Evolutionary conservation across 2,113 vertebrate genomes (phyloP), one percentile per base, ranked within the genome.

Genomic region (Gambusia affinis): DNA sequence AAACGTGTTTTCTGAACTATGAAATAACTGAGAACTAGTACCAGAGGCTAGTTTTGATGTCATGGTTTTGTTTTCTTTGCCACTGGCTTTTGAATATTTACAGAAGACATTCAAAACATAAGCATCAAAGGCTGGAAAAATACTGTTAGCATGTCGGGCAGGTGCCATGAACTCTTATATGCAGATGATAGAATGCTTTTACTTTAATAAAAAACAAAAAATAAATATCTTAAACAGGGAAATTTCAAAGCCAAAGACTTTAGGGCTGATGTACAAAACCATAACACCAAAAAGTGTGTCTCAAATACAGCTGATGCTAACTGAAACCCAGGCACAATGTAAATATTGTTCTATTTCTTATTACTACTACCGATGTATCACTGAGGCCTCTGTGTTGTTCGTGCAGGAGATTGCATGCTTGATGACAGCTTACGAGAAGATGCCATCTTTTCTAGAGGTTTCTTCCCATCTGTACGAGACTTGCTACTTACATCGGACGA

Each of bases 361-460:
- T 92, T 90, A 92, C 89, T 84, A 91, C 85, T 73, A 83, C 91
- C 82, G 44, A 86, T 89, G 87, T 91, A 83, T 98, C 95, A 98
- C 90, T 96, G 95, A 94, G 96, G 96, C 93, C 96, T 96, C 83
- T 93, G 95, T 92, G 95, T 95, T 92, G 96, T 91, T 91, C 95
- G 95, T 94, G 96, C 95, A 90, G 96, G 95, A 86, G 95, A 94
- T 92, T 96, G 96, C 95, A 95, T 96, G 95, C 96, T 96, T 60
- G 96, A 94, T 82, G 97, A 93, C 88, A 96, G 94, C 73, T 95
- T 97, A 91, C 95, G 95, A 85, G 93, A 94, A 75, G 94, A 93
- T 14, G 94, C 87, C 4, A 91, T 92, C 93, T 94, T 97, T 74
- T 97, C 96, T 1, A 93, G 85, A 68, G 95, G 78, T 86, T 95